phyloP scores from a whole-genome alignment of 1,140 invertebrate genomes.

The Hylyphantes graminicola region DNA sequence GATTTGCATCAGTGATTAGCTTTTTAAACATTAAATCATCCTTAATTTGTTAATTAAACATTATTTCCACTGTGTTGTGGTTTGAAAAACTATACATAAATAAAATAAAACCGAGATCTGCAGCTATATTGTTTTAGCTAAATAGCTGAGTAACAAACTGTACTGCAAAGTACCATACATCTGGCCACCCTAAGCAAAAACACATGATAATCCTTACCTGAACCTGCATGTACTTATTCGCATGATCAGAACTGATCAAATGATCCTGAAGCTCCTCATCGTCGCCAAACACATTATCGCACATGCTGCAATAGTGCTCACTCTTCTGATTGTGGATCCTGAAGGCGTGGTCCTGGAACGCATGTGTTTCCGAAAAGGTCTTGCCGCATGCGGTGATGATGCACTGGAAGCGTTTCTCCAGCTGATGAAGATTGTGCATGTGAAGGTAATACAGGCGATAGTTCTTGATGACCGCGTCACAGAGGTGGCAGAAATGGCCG shows the following conservation, averaged over 20 bases:
- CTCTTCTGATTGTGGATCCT: slow-evolving; percentile 61
- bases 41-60: too few relatives aligned
- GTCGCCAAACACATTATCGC: slow-evolving; percentile 63
- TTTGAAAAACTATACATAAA: too few relatives aligned
- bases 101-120: too few relatives aligned
- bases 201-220: slow-evolving; percentile 48
- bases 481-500: slow-evolving; percentile 64
- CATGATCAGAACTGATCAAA: slow-evolving; percentile 63
- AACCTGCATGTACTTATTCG: slow-evolving; percentile 63
- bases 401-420: slow-evolving; percentile 64
- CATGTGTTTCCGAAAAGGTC: slow-evolving; percentile 61
- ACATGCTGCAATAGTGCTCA: slow-evolving; percentile 62
- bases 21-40: too few relatives aligned
- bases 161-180: too few relatives aligned
- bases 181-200: not conserved
- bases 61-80: too few relatives aligned
- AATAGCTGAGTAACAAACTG: too few relatives aligned
- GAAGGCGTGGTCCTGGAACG: slow-evolving; percentile 61
- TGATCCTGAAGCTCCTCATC: slow-evolving; percentile 64
- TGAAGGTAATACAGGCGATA: slow-evolving; percentile 64
- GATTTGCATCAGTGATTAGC: too few relatives aligned
- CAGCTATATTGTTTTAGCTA: too few relatives aligned
- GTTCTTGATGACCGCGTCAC: slow-evolving; percentile 64
- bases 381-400: slow-evolving; percentile 62
- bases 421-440: slow-evolving; percentile 64